These are phyloP conservation scores for Drosophila rubida DNA, from an alignment of 2,888 invertebrate genomes.

Conservation along the genomic window DNA sequence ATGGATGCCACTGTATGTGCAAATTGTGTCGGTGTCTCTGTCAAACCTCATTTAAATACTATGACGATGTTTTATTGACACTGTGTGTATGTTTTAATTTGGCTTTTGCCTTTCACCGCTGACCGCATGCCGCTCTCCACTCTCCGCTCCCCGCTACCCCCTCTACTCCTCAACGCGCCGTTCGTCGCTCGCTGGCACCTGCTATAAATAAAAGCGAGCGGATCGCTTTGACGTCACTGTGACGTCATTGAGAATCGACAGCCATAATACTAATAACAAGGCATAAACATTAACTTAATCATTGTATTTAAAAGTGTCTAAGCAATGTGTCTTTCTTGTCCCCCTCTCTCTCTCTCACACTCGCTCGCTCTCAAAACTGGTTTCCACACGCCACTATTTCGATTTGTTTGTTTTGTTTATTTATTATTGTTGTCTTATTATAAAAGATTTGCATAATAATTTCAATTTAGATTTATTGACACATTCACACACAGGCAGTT, in stretches of 20 bases:
- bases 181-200: conserved; percentile 39
- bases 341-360: conserved; percentile 11
- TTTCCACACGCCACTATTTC: conserved; percentile 23
- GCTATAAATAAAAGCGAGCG: conserved; percentile 68
- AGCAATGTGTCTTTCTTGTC: conserved; percentile 33
- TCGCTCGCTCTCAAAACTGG: conserved; percentile 40
- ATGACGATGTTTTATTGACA: conserved; percentile 81
- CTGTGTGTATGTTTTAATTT: conserved; percentile 77
- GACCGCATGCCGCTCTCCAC: conserved; percentile 10
- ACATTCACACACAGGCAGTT: conserved; percentile 2
- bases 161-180: no score
- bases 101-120: conserved; percentile 74
- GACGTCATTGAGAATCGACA: conserved; percentile 76
- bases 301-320: conserved; percentile 71
- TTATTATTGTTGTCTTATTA: conserved; percentile 19
- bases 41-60: conserved; percentile 81
- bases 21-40: conserved; percentile 48
- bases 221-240: conserved; percentile 79
- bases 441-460: conserved; percentile 32
- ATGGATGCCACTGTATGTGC: conserved; percentile 14
- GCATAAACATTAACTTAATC: conserved; percentile 78
- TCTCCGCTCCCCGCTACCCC: background rate
- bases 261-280: conserved; percentile 61
- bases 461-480: conserved; percentile 29
- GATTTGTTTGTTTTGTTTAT: conserved; percentile 22